These are phyloP conservation scores for Tupaia chinensis DNA, from an alignment of 2,113 vertebrate species.

Conservation along the genomic window DNA sequence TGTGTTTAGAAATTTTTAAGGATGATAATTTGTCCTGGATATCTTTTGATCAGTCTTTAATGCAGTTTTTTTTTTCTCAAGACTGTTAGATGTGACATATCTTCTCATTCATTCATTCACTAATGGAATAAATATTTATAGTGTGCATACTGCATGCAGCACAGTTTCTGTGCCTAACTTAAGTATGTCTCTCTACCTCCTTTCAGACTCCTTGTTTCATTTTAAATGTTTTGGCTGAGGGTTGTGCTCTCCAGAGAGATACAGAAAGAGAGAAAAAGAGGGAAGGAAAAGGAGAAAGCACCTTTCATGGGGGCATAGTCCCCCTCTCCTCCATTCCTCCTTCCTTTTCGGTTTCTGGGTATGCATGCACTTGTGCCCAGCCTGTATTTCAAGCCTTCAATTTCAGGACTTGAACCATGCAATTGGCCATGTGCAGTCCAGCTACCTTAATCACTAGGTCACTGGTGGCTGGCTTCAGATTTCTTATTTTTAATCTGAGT, in stretches of 20 bases:
- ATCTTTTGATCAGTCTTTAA: not conserved
- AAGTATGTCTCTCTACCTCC: not conserved
- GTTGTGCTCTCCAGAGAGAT: too few species aligned
- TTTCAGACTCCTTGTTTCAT: not conserved
- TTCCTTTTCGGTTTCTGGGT: too few species aligned
- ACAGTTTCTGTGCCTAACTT: not conserved
- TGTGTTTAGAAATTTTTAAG: not conserved
- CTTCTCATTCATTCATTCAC: not conserved
- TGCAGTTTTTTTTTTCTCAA: not conserved
- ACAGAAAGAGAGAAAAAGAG: too few species aligned
- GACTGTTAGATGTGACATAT: not conserved
- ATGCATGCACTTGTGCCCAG: too few species aligned
- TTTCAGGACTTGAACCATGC: too few species aligned
- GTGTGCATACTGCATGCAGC: not conserved
- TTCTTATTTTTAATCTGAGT: not conserved
- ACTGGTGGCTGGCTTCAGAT: not conserved
- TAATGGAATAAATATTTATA: not conserved
- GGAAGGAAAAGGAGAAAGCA: too few species aligned
- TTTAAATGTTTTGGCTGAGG: too few species aligned
- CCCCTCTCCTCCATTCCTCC: too few species aligned
- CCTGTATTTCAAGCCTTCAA: too few species aligned
- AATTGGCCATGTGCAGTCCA: too few species aligned
- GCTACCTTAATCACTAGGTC: too few species aligned
- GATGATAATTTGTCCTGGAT: not conserved
- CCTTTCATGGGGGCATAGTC: too few species aligned